Evolutionary conservation across 2,888 invertebrate genomes (phyloP), one percentile per base, ranked within the genome.

Genomic region (Cylindroiulus punctatus): DNA sequence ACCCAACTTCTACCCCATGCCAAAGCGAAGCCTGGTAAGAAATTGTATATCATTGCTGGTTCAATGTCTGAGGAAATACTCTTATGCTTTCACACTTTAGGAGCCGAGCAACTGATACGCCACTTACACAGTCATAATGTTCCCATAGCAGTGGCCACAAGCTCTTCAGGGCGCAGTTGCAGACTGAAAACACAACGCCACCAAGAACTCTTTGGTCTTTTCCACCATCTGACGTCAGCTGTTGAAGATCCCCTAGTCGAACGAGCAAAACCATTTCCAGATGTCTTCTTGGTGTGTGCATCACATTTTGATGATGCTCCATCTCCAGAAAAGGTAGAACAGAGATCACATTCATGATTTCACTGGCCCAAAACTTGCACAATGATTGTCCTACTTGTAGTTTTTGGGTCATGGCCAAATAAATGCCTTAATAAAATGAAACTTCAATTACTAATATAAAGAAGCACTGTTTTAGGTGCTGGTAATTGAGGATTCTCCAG

Each of bases 121-220:
- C 97, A 98, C 90, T 92, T 98, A 14, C 93, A 95, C 89, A 92
- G 92, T 84, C 92, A 94, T 36, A 93, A 94, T 84, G 93, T 98
- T 19, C 97, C 97, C 0, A 95, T 97, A 85, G 96, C 96, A 0
- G 92, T 98, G 86, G 98, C 97, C 7, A 97, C 97, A 0, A 97
- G 97, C 17, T 96, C 97, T 1, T 93, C 94, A 84, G 92, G 92
- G 52, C 92, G 94, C 32, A 95, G 95, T 88, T 96, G 94, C 86
- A 92, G 94, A 10, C 91, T 95, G 0, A 96, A 96, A 92, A 93
- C 94, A 0, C 92, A 92, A 0, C 91, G 93, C 5, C 93, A 95
- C 89, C 92, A 92, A 84, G 93, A 94, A 65, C 90, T 96, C 30
- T 95, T 96, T 89, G 90, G 92, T 0, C 90, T 94, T 30, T 96